A percentile compares a stretch with the other conserved stretches of the same genome.
phyloP scores from a whole-genome alignment of 1,140 invertebrate species.

The Panonychus citri region DNA sequence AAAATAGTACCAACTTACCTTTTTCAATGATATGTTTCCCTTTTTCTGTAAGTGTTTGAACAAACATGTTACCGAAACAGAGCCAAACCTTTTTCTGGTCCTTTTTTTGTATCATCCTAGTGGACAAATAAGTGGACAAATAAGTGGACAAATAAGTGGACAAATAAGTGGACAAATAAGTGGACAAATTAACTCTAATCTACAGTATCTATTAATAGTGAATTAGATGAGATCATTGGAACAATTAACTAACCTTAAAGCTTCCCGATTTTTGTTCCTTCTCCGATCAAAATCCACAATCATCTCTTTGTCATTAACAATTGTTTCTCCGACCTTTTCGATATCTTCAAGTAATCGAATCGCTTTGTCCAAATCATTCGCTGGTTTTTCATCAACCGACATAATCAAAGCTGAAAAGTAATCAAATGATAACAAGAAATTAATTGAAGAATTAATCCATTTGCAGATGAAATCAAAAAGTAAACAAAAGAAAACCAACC shows the following conservation, averaged over 20 bases:
- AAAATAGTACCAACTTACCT: not conserved
- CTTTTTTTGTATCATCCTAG: not conserved
- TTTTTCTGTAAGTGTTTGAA: conserved; percentile 8
- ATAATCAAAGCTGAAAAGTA: too few species aligned
- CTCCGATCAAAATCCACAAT: conserved; percentile 4
- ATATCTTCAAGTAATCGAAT: not conserved
- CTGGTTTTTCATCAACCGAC: too few species aligned
- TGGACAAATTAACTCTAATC: not conserved
- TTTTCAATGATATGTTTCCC: conserved; percentile 7
- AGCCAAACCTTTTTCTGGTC: conserved; percentile 9
- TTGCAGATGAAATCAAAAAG: too few species aligned
- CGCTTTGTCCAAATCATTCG: not conserved
- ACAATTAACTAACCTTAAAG: not conserved
- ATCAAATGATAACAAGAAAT: too few species aligned
- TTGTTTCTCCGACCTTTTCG: not conserved
- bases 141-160: too few species aligned
- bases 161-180: too few species aligned
- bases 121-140: not conserved
- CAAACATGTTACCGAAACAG: conserved; percentile 12
- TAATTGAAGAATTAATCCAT: too few species aligned
- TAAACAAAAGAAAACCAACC: too few species aligned
- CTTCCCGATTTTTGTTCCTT: conserved; percentile 10
- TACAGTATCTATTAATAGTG: not conserved
- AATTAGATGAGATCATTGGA: not conserved
- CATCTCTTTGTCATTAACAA: not conserved